Evolutionary conservation across 2,888 invertebrate genomes (phyloP).

Genomic region (Atethmia centrago): DNA sequence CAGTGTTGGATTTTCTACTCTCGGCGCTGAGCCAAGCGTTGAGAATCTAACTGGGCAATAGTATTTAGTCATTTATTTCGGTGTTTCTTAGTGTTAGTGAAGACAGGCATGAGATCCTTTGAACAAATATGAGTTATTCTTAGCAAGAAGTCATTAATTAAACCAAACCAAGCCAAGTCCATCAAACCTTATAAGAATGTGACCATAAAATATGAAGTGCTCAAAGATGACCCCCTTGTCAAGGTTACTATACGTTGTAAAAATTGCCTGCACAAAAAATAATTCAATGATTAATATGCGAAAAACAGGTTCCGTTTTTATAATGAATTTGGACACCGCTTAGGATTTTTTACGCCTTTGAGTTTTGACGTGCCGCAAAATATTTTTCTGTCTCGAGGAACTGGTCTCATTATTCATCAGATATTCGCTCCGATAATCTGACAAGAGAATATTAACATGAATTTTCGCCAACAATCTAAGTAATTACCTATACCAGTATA

Average conservation of each 20-base stretch:
- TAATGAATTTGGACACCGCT: conserved; percentile 13
- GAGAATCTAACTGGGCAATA: too few species aligned
- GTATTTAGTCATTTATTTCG: too few species aligned
- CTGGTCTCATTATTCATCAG: conserved; percentile 15
- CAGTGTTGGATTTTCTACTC: too few species aligned
- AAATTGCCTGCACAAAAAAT: conserved; percentile 37
- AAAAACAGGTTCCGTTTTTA: conserved; percentile 37
- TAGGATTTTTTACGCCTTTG: conserved; percentile 35
- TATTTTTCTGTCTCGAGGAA: background rate
- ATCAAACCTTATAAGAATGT: background rate
- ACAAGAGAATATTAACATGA: background rate
- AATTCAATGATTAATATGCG: conserved; percentile 26
- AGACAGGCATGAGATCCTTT: too few species aligned
- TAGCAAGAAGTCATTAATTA: background rate
- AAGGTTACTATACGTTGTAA: conserved; percentile 29
- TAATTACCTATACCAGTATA: background rate
- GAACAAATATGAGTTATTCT: too few species aligned
- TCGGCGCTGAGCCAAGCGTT: too few species aligned
- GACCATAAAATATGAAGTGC: background rate
- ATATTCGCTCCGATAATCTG: conserved; percentile 1
- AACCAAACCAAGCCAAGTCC: too few species aligned
- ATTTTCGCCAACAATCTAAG: background rate
- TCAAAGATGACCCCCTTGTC: conserved; percentile 14
- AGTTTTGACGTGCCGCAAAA: conserved; percentile 10
- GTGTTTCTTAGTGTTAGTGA: too few species aligned